Conservation (phyloP, 2,888 invertebrate genomes). For the Andrena chrysosceles region DNA sequence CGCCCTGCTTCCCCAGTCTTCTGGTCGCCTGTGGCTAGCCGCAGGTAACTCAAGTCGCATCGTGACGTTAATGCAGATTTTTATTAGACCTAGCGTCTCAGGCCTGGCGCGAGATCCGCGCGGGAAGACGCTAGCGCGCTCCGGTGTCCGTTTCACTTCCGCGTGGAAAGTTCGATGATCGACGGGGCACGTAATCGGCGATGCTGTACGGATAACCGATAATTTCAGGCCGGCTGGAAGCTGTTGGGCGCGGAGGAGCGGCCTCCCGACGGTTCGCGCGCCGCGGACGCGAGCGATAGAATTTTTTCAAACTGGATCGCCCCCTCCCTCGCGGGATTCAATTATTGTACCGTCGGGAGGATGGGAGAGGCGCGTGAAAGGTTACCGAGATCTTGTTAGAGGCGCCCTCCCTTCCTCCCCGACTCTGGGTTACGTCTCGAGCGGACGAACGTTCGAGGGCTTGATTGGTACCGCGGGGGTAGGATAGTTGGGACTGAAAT, state of each 20-base stretch:
- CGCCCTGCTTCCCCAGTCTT: slow-evolving; percentile 2
- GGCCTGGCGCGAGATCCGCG: background rate
- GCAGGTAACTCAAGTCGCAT: slow-evolving; percentile 59
- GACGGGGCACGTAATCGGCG: slow-evolving; percentile 60
- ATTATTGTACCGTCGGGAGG: slow-evolving; percentile 29
- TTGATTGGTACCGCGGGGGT: background rate
- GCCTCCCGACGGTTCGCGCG: slow-evolving; percentile 14
- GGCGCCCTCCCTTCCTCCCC: background rate
- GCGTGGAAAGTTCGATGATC: slow-evolving; percentile 67
- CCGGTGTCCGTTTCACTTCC: slow-evolving; percentile 63
- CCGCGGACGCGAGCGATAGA: slow-evolving; percentile 19
- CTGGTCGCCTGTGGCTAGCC: slow-evolving; percentile 55
- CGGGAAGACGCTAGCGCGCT: slow-evolving; percentile 21
- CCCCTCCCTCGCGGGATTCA: slow-evolving; percentile 41
- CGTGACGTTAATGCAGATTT: slow-evolving; percentile 54
- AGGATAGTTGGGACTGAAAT: background rate
- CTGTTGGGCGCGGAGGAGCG: slow-evolving; percentile 14
- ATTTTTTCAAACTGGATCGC: slow-evolving; percentile 50
- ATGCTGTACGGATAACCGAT: slow-evolving; percentile 56
- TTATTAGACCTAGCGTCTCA: slow-evolving; percentile 39
- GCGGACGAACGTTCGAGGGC: background rate
- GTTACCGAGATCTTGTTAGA: slow-evolving; percentile 39
- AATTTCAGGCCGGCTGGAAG: slow-evolving; percentile 54
- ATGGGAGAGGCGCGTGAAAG: slow-evolving; percentile 37
- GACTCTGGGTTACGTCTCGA: background rate